phyloP scores from a whole-genome alignment of 2,888 invertebrate genomes.

The Campoletis raptor region DNA sequence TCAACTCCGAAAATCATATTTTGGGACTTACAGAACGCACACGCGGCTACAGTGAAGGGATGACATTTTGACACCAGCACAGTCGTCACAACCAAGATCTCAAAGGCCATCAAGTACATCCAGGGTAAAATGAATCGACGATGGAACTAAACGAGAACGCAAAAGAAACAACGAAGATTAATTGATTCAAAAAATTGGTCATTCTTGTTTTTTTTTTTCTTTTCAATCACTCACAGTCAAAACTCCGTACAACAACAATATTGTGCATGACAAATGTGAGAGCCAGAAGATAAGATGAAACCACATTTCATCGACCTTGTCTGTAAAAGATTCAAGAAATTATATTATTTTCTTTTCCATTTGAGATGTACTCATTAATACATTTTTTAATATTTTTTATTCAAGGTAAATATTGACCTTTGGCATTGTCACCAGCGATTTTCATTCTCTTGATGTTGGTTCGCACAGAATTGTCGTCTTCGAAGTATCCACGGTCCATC shows the following conservation, averaged over 20 bases:
- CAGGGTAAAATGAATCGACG: conserved; percentile 84
- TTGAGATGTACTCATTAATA: background rate
- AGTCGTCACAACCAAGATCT: conserved; percentile 81
- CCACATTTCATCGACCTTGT: conserved; percentile 83
- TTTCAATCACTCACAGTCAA: conserved; percentile 80
- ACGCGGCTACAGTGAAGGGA: conserved; percentile 73
- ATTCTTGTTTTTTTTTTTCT: background rate
- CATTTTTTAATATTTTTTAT: background rate
- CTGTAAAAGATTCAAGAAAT: conserved; percentile 75
- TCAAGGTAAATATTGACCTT: conserved; percentile 75
- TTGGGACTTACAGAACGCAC: conserved; percentile 73
- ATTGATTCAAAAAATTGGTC: conserved; percentile 12
- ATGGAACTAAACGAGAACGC: conserved; percentile 78
- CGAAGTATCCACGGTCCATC: conserved; percentile 82
- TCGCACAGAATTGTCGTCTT: conserved; percentile 82
- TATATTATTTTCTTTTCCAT: background rate
- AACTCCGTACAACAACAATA: conserved; percentile 84
- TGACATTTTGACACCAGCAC: conserved; percentile 76
- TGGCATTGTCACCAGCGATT: conserved; percentile 84
- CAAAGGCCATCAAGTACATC: conserved; percentile 84
- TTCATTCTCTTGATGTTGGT: conserved; percentile 84
- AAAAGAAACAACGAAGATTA: background rate
- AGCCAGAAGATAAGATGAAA: conserved; percentile 82
- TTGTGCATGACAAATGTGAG: conserved; percentile 83
- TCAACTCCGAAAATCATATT: background rate